Conservation (phyloP, 2,113 vertebrate species). For the Austrofundulus limnaeus region DNA sequence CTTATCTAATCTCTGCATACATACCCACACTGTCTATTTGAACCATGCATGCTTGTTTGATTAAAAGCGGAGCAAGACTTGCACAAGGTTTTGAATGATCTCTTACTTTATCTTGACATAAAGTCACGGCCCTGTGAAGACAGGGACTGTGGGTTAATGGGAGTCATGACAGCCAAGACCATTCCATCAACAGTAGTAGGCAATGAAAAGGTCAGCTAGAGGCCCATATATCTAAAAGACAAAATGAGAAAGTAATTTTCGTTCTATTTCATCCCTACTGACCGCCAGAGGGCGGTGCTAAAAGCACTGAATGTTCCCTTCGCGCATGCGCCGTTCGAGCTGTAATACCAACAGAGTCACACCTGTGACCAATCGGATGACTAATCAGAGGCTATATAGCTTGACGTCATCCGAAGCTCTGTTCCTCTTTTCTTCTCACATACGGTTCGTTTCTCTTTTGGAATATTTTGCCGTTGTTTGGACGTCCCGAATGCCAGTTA, state of each 20-base stretch:
- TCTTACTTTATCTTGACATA: constrained; percentile 62
- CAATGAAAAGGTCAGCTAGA: constrained; percentile 52
- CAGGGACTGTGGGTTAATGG: constrained; percentile 53
- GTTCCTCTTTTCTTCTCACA: no score
- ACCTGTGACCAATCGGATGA: no score
- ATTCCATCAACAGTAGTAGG: constrained; percentile 54
- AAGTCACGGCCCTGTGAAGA: constrained; percentile 46
- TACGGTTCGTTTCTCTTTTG: no score
- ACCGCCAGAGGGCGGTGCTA: no score
- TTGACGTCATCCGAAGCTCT: no score
- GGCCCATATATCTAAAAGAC: constrained; percentile 3
- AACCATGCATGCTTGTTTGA: constrained; percentile 44
- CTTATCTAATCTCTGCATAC: constrained; percentile 24
- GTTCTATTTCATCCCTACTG: no score
- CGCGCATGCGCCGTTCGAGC: no score
- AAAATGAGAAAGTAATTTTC: constrained; percentile 34
- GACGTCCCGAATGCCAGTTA: no score
- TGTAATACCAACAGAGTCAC: no score
- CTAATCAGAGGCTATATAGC: no score
- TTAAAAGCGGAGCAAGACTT: constrained; percentile 42
- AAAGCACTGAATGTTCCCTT: no score
- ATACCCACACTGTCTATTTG: constrained; percentile 17
- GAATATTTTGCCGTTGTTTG: no score
- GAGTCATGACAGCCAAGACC: constrained; percentile 55
- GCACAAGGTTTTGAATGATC: constrained; percentile 42